Conservation (phyloP, 2,888 invertebrate species). For the Drosophila nr. perissopoda region DNA sequence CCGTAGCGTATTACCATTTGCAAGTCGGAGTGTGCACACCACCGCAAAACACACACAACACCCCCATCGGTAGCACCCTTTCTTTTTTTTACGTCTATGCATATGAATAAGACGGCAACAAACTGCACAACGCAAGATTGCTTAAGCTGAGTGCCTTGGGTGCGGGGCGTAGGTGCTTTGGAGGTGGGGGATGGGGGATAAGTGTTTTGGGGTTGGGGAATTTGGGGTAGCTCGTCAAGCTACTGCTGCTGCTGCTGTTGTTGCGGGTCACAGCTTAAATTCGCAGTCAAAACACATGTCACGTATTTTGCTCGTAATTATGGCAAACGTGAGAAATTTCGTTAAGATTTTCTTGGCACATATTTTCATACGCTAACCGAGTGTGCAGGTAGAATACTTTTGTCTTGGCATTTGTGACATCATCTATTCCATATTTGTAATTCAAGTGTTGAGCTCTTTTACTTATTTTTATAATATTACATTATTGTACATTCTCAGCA, state of each 20-base stretch:
- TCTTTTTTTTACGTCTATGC: background rate
- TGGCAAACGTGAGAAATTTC: constrained; percentile 82
- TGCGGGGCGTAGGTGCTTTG: background rate
- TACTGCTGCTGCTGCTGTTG: constrained; percentile 34
- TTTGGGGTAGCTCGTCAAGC: constrained; percentile 39
- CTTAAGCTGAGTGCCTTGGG: constrained; percentile 9
- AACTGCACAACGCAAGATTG: constrained; percentile 4
- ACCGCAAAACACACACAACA: background rate
- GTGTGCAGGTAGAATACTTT: background rate
- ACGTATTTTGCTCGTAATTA: constrained; percentile 81
- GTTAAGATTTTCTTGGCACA: constrained; percentile 79
- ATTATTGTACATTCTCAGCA: background rate
- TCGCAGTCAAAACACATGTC: constrained; percentile 80
- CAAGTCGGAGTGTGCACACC: constrained; percentile 38
- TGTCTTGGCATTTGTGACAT: background rate
- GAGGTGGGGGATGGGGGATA: background rate
- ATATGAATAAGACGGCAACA: constrained; percentile 6
- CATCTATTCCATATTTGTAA: background rate
- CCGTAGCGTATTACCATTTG: constrained; percentile 65
- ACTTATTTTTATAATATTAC: background rate
- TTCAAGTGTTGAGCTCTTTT: background rate
- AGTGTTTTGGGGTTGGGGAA: background rate
- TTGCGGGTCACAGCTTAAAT: constrained; percentile 52
- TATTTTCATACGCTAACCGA: constrained; percentile 49
- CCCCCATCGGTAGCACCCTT: background rate